phyloP scores from a whole-genome alignment of 2,888 invertebrate genomes.

The Lymantria monacha region DNA sequence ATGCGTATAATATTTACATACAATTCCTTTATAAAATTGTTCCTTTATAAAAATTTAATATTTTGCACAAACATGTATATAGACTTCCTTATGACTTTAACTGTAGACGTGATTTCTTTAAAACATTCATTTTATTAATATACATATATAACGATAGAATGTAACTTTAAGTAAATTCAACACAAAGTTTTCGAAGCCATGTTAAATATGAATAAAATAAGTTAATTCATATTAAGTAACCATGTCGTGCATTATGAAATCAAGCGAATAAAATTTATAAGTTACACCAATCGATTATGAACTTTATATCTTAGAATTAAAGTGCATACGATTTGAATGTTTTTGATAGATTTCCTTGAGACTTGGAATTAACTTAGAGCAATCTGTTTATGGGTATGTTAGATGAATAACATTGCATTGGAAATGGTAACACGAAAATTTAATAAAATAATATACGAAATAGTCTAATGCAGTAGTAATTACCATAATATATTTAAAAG shows the following conservation, averaged over 20 bases:
- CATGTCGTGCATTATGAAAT: constrained; percentile 19
- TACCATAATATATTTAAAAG: too few species aligned
- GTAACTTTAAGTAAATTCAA: not conserved
- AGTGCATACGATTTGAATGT: constrained; percentile 13
- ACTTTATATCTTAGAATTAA: constrained; percentile 19
- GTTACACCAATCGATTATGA: constrained; percentile 14
- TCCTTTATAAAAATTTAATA: too few species aligned
- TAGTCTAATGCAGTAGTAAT: too few species aligned
- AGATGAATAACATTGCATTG: constrained; percentile 4
- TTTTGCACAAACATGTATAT: not conserved
- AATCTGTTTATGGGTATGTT: constrained; percentile 20
- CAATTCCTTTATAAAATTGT: too few species aligned
- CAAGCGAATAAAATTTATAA: constrained; percentile 15
- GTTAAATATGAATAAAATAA: constrained; percentile 7
- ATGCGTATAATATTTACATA: too few species aligned
- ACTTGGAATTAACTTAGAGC: constrained; percentile 16
- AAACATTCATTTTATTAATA: not conserved
- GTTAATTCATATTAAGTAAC: constrained; percentile 17
- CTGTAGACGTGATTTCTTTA: too few species aligned
- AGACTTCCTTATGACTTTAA: too few species aligned
- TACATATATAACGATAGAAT: not conserved
- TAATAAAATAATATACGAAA: not conserved
- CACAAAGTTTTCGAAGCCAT: not conserved
- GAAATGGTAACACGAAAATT: constrained; percentile 8
- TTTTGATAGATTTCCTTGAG: constrained; percentile 25